These are phyloP conservation scores for Ifrita kowaldi DNA, from an alignment of 2,113 vertebrate species.

Conservation along the genomic window DNA sequence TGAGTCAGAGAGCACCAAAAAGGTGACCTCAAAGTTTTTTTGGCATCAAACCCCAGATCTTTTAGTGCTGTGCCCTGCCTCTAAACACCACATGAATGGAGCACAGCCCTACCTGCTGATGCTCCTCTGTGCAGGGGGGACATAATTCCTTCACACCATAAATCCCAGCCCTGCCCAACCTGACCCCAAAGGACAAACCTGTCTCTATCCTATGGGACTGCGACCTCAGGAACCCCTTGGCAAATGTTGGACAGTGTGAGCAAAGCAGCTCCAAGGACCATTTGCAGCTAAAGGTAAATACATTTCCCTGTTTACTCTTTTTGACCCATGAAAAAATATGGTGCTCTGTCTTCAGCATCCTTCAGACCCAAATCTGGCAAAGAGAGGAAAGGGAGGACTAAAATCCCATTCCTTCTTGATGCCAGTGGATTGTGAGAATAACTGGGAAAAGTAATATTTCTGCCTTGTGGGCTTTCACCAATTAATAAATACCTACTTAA, in stretches of 20 bases:
- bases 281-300: neutral
- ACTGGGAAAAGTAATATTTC: neutral
- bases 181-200: neutral
- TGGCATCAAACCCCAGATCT: neutral
- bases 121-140: neutral
- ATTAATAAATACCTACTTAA: neutral
- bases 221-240: neutral
- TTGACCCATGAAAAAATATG: neutral
- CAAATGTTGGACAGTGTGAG: neutral
- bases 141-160: neutral
- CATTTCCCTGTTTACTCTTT: neutral
- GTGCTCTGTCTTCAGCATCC: neutral
- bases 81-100: neutral
- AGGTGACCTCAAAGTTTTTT: neutral
- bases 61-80: neutral
- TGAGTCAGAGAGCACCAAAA: neutral
- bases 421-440: neutral
- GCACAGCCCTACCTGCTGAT: neutral
- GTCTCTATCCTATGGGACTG: neutral
- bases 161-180: neutral
- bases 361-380: neutral
- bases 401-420: neutral
- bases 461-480: neutral
- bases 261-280: neutral
- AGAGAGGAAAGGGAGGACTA: neutral